phyloP scores from a whole-genome alignment of 2,888 invertebrate genomes.

The Tridacna gigas region DNA sequence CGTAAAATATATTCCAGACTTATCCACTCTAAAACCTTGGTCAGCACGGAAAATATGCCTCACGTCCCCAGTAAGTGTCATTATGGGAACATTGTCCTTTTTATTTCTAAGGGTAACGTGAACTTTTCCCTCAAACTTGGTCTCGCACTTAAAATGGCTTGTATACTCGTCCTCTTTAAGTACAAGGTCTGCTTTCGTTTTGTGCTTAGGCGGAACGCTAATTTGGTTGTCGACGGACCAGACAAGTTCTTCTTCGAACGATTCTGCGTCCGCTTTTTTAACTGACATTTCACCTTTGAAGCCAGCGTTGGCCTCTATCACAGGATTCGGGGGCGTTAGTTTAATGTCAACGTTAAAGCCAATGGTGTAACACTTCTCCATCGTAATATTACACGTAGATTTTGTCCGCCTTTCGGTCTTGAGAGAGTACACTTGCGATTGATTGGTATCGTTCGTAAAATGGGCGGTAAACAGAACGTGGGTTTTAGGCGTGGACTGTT shows the following conservation, averaged over 20 bases:
- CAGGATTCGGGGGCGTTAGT: constrained; percentile 83
- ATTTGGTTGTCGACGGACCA: constrained; percentile 85
- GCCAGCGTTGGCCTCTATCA: constrained; percentile 84
- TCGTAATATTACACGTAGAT: constrained; percentile 81
- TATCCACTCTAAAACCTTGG: constrained; percentile 76
- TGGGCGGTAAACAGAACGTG: constrained; percentile 81
- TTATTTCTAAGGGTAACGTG: constrained; percentile 82
- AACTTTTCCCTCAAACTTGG: constrained; percentile 82
- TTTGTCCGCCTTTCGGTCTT: constrained; percentile 84
- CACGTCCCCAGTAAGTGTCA: constrained; percentile 81
- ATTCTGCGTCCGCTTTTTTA: constrained; percentile 79
- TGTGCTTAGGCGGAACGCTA: constrained; percentile 81
- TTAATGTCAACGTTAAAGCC: constrained; percentile 79
- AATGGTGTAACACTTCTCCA: constrained; percentile 78
- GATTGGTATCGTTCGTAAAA: constrained; percentile 83
- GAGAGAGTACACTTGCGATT: constrained; percentile 83
- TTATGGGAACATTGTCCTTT: constrained; percentile 82
- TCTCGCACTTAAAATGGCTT: constrained; percentile 82
- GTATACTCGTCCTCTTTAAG: constrained; percentile 82
- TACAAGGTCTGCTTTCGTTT: constrained; percentile 83
- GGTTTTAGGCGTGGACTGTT: constrained; percentile 72
- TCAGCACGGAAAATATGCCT: constrained; percentile 80
- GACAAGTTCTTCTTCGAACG: constrained; percentile 83
- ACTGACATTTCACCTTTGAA: constrained; percentile 83
- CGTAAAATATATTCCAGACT: constrained; percentile 73